Percentiles rank a stretch among this genome's conserved stretches.
phyloP scores from a whole-genome alignment of 2,113 vertebrate genomes.

The Trichomycterus rosablanca region DNA sequence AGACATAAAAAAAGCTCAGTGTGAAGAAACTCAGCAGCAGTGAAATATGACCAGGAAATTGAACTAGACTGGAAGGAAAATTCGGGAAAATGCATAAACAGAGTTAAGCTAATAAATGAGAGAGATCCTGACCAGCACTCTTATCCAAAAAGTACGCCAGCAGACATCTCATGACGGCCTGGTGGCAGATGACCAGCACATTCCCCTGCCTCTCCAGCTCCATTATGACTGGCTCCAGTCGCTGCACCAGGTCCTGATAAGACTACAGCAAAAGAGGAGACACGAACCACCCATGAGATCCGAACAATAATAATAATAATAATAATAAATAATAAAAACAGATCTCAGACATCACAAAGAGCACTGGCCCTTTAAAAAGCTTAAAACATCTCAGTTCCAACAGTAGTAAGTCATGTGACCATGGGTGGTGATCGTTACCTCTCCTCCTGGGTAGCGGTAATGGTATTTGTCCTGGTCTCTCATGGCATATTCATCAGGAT shows the following conservation, averaged over 20 bases:
- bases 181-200: constrained; percentile 92
- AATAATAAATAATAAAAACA: no score
- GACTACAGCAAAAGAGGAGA: constrained; percentile 69
- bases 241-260: constrained; percentile 95
- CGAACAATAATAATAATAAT: no score
- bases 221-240: constrained; percentile 95
- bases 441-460: constrained; percentile 93
- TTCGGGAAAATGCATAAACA: no score
- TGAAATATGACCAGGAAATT: no score
- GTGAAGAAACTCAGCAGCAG: no score
- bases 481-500: constrained; percentile 87
- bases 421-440: constrained; percentile 60
- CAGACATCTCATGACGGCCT: constrained; percentile 93
- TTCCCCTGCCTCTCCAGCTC: constrained; percentile 93
- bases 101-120: no score
- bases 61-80: no score
- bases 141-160: constrained; percentile 96
- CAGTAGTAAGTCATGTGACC: no score
- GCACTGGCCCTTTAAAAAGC: no score
- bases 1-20: no score
- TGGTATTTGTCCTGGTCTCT: constrained; percentile 92
- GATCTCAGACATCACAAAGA: no score
- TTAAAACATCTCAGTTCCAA: no score
- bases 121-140: constrained; percentile 81
- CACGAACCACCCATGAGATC: background rate